Evolutionary conservation across 2,888 invertebrate species (phyloP).

Genomic region (Heliothis peltigera): DNA sequence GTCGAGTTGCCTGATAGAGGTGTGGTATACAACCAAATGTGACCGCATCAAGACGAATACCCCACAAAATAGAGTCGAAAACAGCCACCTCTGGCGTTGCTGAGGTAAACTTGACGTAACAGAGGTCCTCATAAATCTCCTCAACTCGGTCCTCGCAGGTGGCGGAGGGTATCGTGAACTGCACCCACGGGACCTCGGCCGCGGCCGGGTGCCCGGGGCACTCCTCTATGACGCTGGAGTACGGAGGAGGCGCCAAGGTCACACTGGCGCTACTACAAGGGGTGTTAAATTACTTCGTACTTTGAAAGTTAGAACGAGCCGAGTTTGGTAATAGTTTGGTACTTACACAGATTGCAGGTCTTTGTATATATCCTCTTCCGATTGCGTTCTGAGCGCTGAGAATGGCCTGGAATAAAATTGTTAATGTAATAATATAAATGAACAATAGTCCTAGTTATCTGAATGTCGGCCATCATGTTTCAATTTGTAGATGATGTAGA

Average conservation of each 20-base stretch:
- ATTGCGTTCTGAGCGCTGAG: conserved; percentile 93
- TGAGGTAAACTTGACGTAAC: conserved; percentile 95
- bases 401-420: conserved; percentile 92
- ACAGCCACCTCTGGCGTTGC: conserved; percentile 91
- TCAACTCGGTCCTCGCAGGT: conserved; percentile 92
- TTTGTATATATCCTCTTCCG: conserved; percentile 96
- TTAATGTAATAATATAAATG: background rate
- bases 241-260: conserved; percentile 74
- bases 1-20: background rate
- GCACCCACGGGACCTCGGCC: conserved; percentile 91
- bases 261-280: conserved; percentile 76
- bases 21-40: conserved; percentile 16
- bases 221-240: conserved; percentile 67
- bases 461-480: background rate
- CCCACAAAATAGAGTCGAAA: conserved; percentile 37
- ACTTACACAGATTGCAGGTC: conserved; percentile 95
- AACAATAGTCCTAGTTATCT: too few relatives aligned
- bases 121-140: conserved; percentile 96
- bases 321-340: conserved; percentile 48
- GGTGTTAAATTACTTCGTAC: conserved; percentile 49
- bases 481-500: background rate
- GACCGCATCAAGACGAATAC: conserved; percentile 41
- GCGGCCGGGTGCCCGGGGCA: conserved; percentile 65
- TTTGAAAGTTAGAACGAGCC: conserved; percentile 31
- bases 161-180: conserved; percentile 91